Evolutionary conservation across 2,113 vertebrate genomes (phyloP).

Genomic region (Paramormyrops kingsleyae): DNA sequence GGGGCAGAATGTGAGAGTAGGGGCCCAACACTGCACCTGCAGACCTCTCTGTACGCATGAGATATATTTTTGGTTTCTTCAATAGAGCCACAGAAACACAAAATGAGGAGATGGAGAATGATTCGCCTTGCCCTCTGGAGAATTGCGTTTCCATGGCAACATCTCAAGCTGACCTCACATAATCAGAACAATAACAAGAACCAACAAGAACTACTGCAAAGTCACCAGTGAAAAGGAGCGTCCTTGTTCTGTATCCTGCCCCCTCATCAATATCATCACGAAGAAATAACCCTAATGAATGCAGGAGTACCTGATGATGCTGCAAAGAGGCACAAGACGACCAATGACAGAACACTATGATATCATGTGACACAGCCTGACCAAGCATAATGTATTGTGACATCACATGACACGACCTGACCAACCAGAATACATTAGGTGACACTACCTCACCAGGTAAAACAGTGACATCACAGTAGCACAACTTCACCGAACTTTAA

Average conservation of each 20-base stretch:
- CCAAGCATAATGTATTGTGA: neutral
- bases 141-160: conserved; percentile 13
- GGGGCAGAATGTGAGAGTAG: neutral
- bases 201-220: neutral
- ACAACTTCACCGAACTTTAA: neutral
- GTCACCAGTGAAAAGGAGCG: neutral
- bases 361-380: neutral
- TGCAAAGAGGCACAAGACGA: neutral
- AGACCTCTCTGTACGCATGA: neutral
- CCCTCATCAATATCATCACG: neutral
- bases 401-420: neutral
- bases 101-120: conserved; percentile 12
- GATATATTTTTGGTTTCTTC: neutral
- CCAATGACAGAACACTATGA: neutral
- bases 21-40: neutral
- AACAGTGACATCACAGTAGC: neutral
- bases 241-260: neutral
- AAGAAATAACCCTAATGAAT: neutral
- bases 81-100: conserved; percentile 10
- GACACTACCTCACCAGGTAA: neutral
- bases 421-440: neutral
- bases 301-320: neutral
- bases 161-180: conserved; percentile 11
- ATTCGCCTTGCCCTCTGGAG: conserved; percentile 8
- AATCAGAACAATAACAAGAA: conserved; percentile 1